Evolutionary conservation across 2,888 invertebrate genomes (phyloP).

Genomic region (Tipula vernalis): DNA sequence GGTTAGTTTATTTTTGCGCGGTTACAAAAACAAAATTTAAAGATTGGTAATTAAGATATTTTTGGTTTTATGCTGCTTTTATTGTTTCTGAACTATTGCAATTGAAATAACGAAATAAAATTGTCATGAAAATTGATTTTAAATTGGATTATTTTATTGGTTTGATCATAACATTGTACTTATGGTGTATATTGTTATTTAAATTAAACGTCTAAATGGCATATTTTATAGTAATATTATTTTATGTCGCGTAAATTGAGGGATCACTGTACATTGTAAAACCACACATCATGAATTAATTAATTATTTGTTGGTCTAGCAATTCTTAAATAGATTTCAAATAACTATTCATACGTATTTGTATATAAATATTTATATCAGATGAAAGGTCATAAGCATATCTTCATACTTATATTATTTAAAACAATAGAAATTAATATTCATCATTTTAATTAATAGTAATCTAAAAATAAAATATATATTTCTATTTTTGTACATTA

Average conservation of each 20-base stretch:
- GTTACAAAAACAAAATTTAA: not conserved
- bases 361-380: not conserved
- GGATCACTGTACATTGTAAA: not conserved
- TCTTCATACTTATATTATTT: not conserved
- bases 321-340: not conserved
- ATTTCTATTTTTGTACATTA: not conserved
- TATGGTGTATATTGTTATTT: not conserved
- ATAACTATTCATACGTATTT: not conserved
- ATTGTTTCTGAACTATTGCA: not conserved
- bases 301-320: not conserved
- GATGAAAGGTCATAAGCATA: not conserved
- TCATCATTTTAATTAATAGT: not conserved
- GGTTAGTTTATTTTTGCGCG: not conserved
- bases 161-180: not conserved
- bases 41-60: not conserved
- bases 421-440: not conserved
- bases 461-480: not conserved
- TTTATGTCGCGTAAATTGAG: too few relatives aligned
- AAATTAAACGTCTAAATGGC: not conserved
- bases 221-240: too few relatives aligned
- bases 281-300: not conserved
- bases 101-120: not conserved
- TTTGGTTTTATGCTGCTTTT: not conserved
- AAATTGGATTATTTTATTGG: not conserved
- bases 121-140: not conserved